A percentile compares a stretch with the other conserved stretches of the same genome.
These are phyloP conservation scores for Plodia interpunctella DNA, from an alignment of 1,140 invertebrate genomes.

Conservation along the genomic window DNA sequence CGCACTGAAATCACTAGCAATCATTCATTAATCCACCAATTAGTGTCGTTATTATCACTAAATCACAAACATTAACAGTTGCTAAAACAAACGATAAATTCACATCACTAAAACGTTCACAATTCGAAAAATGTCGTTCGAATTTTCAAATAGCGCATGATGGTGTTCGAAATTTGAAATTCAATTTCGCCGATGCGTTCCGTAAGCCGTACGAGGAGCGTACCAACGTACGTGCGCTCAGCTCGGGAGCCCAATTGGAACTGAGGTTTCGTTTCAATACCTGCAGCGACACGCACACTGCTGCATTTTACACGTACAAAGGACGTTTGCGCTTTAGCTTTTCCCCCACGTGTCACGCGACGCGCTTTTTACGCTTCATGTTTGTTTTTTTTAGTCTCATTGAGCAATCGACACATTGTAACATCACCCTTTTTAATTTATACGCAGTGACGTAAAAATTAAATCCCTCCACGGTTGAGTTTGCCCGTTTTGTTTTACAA, in stretches of 20 bases:
- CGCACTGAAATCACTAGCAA: slow-evolving; percentile 12
- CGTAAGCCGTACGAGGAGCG: slow-evolving; percentile 5
- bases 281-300: slow-evolving; percentile 67
- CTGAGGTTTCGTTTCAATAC: slow-evolving; percentile 51
- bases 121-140: not conserved
- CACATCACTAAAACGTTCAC: slow-evolving; percentile 2
- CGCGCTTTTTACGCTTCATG: slow-evolving; percentile 21
- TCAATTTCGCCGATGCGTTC: slow-evolving; percentile 13
- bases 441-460: slow-evolving; percentile 9
- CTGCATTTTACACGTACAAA: slow-evolving; percentile 42
- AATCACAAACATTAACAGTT: slow-evolving; percentile 14
- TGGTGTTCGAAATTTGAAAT: slow-evolving; percentile 25
- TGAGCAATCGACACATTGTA: slow-evolving; percentile 20
- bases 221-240: slow-evolving; percentile 19
- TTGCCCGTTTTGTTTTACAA: slow-evolving; percentile 5
- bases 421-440: not conserved
- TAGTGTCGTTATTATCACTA: slow-evolving; percentile 15
- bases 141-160: not conserved
- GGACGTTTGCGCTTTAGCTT: slow-evolving; percentile 45
- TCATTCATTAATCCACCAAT: slow-evolving; percentile 15
- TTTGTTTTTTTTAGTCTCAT: slow-evolving; percentile 21
- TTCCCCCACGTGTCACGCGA: slow-evolving; percentile 40
- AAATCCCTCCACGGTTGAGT: slow-evolving; percentile 1
- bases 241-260: slow-evolving; percentile 50
- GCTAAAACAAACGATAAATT: not conserved